Conservation (phyloP, 2,888 invertebrate species). For the Dolichopus griseipennis region DNA sequence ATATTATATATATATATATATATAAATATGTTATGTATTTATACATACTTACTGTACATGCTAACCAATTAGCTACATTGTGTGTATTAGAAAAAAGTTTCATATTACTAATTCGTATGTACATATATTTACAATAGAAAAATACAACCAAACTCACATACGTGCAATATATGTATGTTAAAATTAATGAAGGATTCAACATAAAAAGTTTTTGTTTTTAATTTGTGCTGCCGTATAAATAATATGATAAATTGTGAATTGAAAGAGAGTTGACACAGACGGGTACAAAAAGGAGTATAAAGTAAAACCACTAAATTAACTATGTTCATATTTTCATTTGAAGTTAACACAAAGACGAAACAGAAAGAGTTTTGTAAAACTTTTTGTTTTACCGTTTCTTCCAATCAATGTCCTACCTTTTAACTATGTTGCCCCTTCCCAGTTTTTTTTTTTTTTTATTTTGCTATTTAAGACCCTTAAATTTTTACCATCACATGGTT, state of each 20-base stretch:
- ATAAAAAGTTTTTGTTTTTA: too few species aligned
- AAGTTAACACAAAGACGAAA: too few species aligned
- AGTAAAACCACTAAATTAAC: background rate
- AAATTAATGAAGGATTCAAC: too few species aligned
- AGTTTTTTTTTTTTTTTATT: too few species aligned
- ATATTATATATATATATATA: background rate
- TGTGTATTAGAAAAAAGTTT: background rate
- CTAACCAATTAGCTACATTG: background rate
- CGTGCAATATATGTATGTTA: too few species aligned
- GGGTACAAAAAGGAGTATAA: background rate
- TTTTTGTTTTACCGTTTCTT: too few species aligned
- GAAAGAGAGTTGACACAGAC: background rate
- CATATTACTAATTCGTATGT: background rate
- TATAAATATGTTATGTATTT: background rate
- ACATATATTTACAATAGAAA: background rate
- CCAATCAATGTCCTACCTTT: too few species aligned
- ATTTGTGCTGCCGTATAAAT: background rate
- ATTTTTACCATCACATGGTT: too few species aligned
- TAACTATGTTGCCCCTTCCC: too few species aligned
- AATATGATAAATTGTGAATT: background rate
- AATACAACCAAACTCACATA: too few species aligned
- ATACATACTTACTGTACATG: background rate
- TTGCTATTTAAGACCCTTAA: too few species aligned
- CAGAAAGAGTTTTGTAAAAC: too few species aligned
- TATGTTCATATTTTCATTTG: background rate